Base-by-base conservation (phyloP, 2,888 invertebrate species). In the Mimachlamys varia region DNA sequence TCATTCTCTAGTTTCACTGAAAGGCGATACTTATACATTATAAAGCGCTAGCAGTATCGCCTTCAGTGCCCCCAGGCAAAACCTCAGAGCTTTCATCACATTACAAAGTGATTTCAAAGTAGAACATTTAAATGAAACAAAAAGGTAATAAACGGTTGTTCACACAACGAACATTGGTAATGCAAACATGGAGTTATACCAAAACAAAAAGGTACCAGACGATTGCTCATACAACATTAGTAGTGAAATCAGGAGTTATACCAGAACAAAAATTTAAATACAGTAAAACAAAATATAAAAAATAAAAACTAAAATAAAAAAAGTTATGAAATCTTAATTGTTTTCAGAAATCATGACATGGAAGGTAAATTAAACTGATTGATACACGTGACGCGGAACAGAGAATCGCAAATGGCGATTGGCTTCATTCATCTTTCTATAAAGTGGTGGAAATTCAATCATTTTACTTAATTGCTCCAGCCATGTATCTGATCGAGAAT, bases 391-490 rank as follows among this genome's bases (percentile, higher is more conserved):
- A 22, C 33, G 15, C 27, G 76, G 33, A 22, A 58, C 76, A 76
- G 76, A 2, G 10, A 76, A 76, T 76, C n/a, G 76, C 76, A 33
- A 12, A 19, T 58, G 58, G 76, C 27, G 13, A 76, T 76, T 76
- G 76, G 76, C 76, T 33, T 0, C 33, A 22, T 33, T 76, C 76
- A 33, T 0, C 76, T 27, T 33, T 27, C 76, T 27, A 76, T 76
- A 76, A 76, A 76, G 12, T 4, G 33, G 10, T 12, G 76, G 76
- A 22, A 76, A 76, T 76, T 76, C 76, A 76, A 76, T 76, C 76
- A 33, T 76, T 76, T 76, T 76, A 76, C 76, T 76, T 76, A 76
- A 76, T 76, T 76, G 76, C 76, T 76, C 33, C 27, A 76, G 76
- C 33, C 76, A 76, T 27, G 76, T 76, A 76, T 76, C 76, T 76